Conservation (phyloP, 1,140 invertebrate genomes). For the Goniozus legneri region DNA sequence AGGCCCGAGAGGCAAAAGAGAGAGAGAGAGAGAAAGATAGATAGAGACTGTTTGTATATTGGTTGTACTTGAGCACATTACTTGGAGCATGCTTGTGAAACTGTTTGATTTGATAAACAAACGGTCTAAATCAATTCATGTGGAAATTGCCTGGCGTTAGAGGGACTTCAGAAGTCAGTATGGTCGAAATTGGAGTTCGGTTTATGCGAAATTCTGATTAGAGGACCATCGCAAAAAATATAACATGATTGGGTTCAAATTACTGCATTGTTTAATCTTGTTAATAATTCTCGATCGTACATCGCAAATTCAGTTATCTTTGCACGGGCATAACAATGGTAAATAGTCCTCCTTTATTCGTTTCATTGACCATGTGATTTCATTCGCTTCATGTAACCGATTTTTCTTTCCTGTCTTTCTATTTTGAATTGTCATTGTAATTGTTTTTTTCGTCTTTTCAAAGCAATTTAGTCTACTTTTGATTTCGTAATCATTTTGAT, state of each 20-base stretch:
- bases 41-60: no score
- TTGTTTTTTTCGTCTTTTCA: not conserved
- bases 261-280: slow-evolving; percentile 46
- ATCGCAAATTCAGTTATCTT: slow-evolving; percentile 45
- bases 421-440: not conserved
- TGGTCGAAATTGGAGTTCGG: slow-evolving; percentile 39
- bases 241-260: slow-evolving; percentile 43
- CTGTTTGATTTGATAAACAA: not conserved
- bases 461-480: not conserved
- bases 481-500: not conserved
- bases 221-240: slow-evolving; percentile 25
- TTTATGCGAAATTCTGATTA: slow-evolving; percentile 31
- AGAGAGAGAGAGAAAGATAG: no score
- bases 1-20: no score
- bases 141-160: not conserved
- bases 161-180: slow-evolving; percentile 15
- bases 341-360: slow-evolving; percentile 13
- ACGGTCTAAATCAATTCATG: not conserved
- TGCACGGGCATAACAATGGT: slow-evolving; percentile 53
- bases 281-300: slow-evolving; percentile 43
- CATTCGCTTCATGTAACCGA: slow-evolving; percentile 3
- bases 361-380: not conserved
- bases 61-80: no score
- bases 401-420: not conserved
- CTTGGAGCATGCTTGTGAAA: not conserved